Percentiles rank a stretch among this genome's conserved stretches.
Conservation (phyloP, 2,888 invertebrate species). For the Cheilosia soror region DNA sequence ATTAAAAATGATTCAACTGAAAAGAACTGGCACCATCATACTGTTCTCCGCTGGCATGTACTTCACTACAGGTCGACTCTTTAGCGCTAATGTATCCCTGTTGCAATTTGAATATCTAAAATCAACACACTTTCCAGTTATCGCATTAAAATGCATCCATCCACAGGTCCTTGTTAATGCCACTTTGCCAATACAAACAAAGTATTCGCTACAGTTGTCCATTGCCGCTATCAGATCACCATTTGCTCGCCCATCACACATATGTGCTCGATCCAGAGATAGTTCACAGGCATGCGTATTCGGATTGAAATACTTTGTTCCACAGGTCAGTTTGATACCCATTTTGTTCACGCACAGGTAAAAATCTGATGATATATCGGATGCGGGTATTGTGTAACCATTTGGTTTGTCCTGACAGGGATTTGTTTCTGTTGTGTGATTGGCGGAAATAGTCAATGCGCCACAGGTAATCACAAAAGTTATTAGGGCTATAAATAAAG, state of each 20-base stretch:
- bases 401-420: conserved; percentile 13
- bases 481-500: not conserved
- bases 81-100: not conserved
- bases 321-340: conserved; percentile 23
- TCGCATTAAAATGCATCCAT: conserved; percentile 27
- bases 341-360: conserved; percentile 10
- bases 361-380: conserved; percentile 16
- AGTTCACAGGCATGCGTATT: conserved; percentile 21
- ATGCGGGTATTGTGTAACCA: conserved; percentile 9
- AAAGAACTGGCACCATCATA: conserved; percentile 1
- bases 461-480: not conserved
- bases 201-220: conserved; percentile 35
- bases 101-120: conserved; percentile 20
- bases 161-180: conserved; percentile 20
- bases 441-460: not conserved
- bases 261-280: not conserved
- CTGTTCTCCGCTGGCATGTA: not conserved
- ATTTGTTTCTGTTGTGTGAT: not conserved
- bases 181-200: conserved; percentile 25
- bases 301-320: conserved; percentile 31
- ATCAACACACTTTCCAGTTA: conserved; percentile 24
- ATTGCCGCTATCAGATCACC: conserved; percentile 7
- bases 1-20: not conserved
- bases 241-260: conserved; percentile 7
- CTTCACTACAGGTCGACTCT: conserved; percentile 7